Percentiles rank a stretch among this genome's conserved stretches.
These are phyloP conservation scores for Emydoidea blandingii DNA, from an alignment of 2,797 vertebrate species.

Conservation along the genomic window DNA sequence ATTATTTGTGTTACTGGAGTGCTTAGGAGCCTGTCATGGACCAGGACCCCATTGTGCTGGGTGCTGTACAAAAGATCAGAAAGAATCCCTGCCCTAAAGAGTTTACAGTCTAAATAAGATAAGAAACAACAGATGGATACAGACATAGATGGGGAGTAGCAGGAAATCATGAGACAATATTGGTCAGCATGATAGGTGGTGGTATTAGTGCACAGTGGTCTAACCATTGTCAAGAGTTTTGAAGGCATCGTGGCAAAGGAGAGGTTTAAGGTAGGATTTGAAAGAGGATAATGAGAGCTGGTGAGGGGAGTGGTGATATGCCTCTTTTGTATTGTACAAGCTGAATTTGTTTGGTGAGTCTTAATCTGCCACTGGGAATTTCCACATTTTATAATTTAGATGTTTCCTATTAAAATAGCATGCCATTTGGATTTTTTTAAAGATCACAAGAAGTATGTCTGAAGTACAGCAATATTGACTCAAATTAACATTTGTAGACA, in stretches of 20 bases:
- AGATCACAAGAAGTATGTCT: neutral
- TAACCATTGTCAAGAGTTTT: too few species aligned
- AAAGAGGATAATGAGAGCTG: neutral
- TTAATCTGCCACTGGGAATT: neutral
- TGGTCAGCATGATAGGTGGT: neutral
- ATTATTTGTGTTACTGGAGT: neutral
- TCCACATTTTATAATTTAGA: neutral
- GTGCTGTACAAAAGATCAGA: neutral
- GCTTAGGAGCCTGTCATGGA: neutral
- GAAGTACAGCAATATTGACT: neutral
- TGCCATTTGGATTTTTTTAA: neutral
- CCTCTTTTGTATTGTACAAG: neutral
- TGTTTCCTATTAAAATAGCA: neutral
- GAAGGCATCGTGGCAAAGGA: neutral
- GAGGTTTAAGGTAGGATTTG: neutral
- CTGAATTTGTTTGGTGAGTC: neutral
- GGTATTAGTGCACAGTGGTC: neutral
- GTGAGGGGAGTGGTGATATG: neutral
- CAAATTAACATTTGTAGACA: neutral
- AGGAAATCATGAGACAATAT: neutral
- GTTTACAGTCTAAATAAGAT: neutral
- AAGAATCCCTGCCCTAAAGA: neutral
- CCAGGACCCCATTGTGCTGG: too few species aligned
- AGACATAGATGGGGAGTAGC: neutral
- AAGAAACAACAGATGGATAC: neutral